Percentiles rank a stretch among this genome's conserved stretches.
phyloP scores from a whole-genome alignment of 2,797 vertebrate genomes.

The Lithobates sylvaticus region DNA sequence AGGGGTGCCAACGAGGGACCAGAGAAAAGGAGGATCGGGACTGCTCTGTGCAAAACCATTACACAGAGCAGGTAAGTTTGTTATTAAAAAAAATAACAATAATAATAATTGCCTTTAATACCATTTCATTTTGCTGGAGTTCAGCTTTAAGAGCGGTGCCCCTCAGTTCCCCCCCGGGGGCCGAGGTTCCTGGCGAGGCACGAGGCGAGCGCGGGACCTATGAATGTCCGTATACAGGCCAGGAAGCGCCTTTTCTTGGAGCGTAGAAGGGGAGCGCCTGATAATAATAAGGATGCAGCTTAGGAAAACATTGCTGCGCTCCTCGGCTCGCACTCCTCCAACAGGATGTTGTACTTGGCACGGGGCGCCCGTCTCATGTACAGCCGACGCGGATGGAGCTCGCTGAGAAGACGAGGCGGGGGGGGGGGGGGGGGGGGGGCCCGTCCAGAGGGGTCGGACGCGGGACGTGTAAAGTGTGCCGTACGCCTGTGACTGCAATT shows the following conservation, averaged over 20 bases:
- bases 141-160: too few species aligned
- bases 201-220: neutral
- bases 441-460: neutral
- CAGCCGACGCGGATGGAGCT: neutral
- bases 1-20: too few species aligned
- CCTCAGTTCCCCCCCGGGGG: too few species aligned
- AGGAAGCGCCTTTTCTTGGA: neutral
- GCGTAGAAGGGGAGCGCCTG: neutral
- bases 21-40: too few species aligned
- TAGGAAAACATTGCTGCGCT: neutral
- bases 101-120: too few species aligned
- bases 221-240: neutral
- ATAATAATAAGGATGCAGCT: neutral
- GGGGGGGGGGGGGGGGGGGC: neutral
- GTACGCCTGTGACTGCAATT: neutral
- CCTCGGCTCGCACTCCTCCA: neutral
- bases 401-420: neutral
- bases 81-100: too few species aligned
- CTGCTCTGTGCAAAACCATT: too few species aligned
- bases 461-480: conserved; percentile 9
- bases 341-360: conserved; percentile 47
- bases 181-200: too few species aligned
- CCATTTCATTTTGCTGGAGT: too few species aligned
- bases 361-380: neutral
- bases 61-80: too few species aligned